These are phyloP conservation scores for Caenorhabditis sp. DNA, from an alignment of 2,888 invertebrate species.

Conservation along the genomic window DNA sequence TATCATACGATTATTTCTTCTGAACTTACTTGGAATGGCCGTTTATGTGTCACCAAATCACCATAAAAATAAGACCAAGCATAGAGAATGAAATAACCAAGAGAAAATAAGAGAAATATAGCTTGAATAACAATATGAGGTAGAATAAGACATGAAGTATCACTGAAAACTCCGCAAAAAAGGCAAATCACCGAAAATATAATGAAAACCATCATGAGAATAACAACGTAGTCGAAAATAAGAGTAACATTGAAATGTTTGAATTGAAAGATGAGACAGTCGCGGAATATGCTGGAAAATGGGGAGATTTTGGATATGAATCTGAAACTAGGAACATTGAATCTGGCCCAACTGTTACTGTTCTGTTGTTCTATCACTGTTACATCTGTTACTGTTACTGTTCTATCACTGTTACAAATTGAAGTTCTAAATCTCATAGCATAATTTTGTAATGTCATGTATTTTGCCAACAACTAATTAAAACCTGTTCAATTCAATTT, in stretches of 20 bases:
- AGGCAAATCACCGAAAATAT: slow-evolving; percentile 61
- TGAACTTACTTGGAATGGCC: slow-evolving; percentile 56
- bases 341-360: too few relatives aligned
- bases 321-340: too few relatives aligned
- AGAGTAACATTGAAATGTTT: slow-evolving; percentile 63
- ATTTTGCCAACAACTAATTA: too few relatives aligned
- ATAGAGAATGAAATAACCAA: slow-evolving; percentile 65
- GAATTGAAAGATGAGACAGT: slow-evolving; percentile 64
- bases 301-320: too few relatives aligned
- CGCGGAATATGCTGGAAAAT: slow-evolving; percentile 53
- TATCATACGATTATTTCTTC: too few relatives aligned
- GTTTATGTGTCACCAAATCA: slow-evolving; percentile 58
- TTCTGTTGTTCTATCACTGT: too few relatives aligned
- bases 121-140: slow-evolving; percentile 65
- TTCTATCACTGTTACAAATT: too few relatives aligned
- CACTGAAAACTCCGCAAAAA: slow-evolving; percentile 63
- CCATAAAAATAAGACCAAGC: slow-evolving; percentile 68
- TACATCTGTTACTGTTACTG: too few relatives aligned
- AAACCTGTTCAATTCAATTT: too few relatives aligned
- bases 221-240: slow-evolving; percentile 64
- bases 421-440: too few relatives aligned
- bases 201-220: slow-evolving; percentile 60
- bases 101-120: slow-evolving; percentile 59
- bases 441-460: too few relatives aligned
- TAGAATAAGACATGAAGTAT: slow-evolving; percentile 58